Percentiles rank a stretch among this genome's conserved stretches.
These are phyloP conservation scores for Pollenia griseotomentosa DNA, from an alignment of 2,888 invertebrate species.

Conservation along the genomic window DNA sequence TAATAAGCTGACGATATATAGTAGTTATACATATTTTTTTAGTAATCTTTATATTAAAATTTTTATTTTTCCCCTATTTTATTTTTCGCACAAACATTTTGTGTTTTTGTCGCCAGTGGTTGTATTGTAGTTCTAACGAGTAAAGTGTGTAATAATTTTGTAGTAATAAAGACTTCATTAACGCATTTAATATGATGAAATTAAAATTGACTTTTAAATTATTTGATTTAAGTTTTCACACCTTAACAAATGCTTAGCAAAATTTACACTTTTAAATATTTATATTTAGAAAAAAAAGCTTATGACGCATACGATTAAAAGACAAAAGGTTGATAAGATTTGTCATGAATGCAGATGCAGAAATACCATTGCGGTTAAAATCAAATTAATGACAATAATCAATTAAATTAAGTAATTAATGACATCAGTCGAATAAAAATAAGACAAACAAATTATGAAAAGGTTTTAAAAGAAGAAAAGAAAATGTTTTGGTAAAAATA, in stretches of 20 bases:
- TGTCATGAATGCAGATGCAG: not conserved
- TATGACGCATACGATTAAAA: not conserved
- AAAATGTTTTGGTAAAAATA: too few species aligned
- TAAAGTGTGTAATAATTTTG: not conserved
- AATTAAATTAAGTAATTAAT: too few species aligned
- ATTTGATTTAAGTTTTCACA: constrained; percentile 13
- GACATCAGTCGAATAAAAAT: too few species aligned
- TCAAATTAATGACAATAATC: not conserved
- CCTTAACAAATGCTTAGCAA: not conserved
- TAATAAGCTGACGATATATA: too few species aligned
- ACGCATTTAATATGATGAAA: not conserved
- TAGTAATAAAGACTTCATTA: constrained; percentile 4
- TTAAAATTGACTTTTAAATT: not conserved
- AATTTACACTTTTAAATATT: constrained; percentile 15
- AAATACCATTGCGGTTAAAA: not conserved
- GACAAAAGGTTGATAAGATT: not conserved
- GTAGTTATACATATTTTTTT: too few species aligned
- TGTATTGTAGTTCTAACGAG: not conserved
- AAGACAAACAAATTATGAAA: too few species aligned
- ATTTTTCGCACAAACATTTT: too few species aligned
- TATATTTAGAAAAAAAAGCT: too few species aligned
- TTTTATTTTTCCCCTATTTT: too few species aligned
- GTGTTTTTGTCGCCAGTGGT: not conserved
- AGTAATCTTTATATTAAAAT: too few species aligned
- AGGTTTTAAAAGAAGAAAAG: too few species aligned